Percentiles rank a stretch among this genome's conserved stretches.
These are phyloP conservation scores for Eulithis testata DNA, from an alignment of 2,888 invertebrate species.

Conservation along the genomic window DNA sequence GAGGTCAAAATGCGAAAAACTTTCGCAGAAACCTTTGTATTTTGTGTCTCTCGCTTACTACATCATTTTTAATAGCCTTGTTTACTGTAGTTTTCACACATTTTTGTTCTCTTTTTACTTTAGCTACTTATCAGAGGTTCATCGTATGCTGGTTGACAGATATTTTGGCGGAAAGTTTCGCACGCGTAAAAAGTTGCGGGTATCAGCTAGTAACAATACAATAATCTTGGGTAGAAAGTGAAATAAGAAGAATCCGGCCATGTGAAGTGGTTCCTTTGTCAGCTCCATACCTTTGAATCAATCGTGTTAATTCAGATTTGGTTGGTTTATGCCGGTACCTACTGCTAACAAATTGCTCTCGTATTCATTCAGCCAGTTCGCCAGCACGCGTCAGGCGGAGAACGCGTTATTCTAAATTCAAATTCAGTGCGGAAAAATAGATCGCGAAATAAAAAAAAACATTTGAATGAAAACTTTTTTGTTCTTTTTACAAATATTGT, in stretches of 20 bases:
- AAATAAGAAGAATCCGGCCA: conserved; percentile 61
- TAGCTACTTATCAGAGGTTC: too few species aligned
- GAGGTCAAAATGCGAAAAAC: too few species aligned
- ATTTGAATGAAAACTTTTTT: conserved; percentile 39
- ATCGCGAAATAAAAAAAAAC: conserved; percentile 44
- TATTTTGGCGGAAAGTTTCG: too few species aligned
- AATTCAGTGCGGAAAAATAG: conserved; percentile 46
- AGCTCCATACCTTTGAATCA: conserved; percentile 51
- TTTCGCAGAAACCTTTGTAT: too few species aligned
- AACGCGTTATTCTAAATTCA: conserved; percentile 49
- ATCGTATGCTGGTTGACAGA: too few species aligned
- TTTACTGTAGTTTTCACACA: too few species aligned
- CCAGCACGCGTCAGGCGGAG: conserved; percentile 57
- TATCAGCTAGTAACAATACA: conserved; percentile 34
- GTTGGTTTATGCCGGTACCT: conserved; percentile 73
- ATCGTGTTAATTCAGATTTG: conserved; percentile 64
- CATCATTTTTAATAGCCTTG: too few species aligned
- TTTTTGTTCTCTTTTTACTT: too few species aligned
- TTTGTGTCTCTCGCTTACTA: too few species aligned
- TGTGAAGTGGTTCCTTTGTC: conserved; percentile 50
- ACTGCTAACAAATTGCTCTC: conserved; percentile 45
- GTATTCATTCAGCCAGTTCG: conserved; percentile 61
- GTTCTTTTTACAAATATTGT: conserved; percentile 15
- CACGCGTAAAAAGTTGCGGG: too few species aligned
- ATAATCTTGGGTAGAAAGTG: conserved; percentile 64